Evolutionary conservation across 2,888 invertebrate genomes (phyloP), one percentile per base, ranked within the genome.

Genomic region (Ormyrus nitidulus): DNA sequence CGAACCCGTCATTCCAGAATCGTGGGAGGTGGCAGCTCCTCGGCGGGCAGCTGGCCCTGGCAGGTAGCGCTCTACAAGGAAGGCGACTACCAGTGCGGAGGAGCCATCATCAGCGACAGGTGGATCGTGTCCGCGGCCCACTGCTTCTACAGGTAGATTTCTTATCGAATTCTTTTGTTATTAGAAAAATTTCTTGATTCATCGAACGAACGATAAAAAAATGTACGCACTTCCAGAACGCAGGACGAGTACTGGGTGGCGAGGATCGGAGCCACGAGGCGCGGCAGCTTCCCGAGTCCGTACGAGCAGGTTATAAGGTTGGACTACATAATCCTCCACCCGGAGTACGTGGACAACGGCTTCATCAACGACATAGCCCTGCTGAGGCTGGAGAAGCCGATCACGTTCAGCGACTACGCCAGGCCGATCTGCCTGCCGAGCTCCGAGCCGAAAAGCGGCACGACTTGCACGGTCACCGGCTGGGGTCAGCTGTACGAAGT

Each of bases 41-140:
- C 93, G 72, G 93, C 94, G 8, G 96, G 96, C 84, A 94, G 95
- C 49, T 96, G 96, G 95, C 96, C 96, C 5, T 96, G 96, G 96
- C 95, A 95, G 91, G 95, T 95, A n/a, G 96, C 96, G 56, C 92
- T 96, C 44, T 96, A 96, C 91, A 94, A 95, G 86, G 95, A 96
- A 91, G 96, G 96, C 0, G 95, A 95, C 91, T 96, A 95, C 92
- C 96, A 96, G 91, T 96, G 96, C 88, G 96, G 96, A 34, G 96
- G 94, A 34, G 95, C 95, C 2, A 92, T 96, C 65, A 92, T 96
- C 83, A 92, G 93, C 11, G 92, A 93, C 78, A 92, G 92, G 85
- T 96, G 96, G 95, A 92, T 96, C 70, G 91, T 96, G 6, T 95
- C 95, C 0, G 96, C 96, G 64, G 95, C 95, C 58, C 96, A 96